Base-by-base conservation (phyloP, 1,140 invertebrate species). In the Telenomus remus region DNA sequence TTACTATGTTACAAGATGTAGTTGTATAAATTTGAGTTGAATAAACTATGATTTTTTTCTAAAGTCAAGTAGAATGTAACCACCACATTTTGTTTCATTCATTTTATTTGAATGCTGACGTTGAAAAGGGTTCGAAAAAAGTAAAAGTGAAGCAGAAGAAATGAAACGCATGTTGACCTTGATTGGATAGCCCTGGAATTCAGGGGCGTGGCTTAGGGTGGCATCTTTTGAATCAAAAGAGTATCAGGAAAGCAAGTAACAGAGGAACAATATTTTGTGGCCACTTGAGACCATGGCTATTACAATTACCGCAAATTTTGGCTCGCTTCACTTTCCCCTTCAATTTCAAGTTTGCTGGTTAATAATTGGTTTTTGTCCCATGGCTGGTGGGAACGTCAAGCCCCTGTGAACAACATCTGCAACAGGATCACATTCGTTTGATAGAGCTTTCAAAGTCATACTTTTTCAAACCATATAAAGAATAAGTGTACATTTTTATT, bases 171-270 rank as follows among this genome's bases (percentile, higher is more conserved):
- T 8, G 34, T 37, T 16, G 57, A 59, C 59, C 54, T 55, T 68
- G 48, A 14, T 59, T 54, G 34, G 49, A 35, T 59, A 43, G 42
- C 68, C 50, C 65, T 70, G 60, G 42, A 54, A 74, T 44, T 71
- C 80, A 85, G 81, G 84, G 86, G 86, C 85, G 86, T 88, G 85
- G 85, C 80, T 75, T 83, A 80, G 84, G 79, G 86, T 86, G 84
- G 84, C 85, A 88, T 87, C 85, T 88, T 87, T 84, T 73, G 82
- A 85, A 85, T 84, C 82, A 85, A 85, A 83, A 79, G 49, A 53
- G 42, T 82, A 88, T 61, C 84, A 88, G 86, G 85, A 78, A 68
- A 86, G 49, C 81, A 88, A 76, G 70, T 61, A 43, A 65, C 55
- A 64, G 66, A 74, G 81, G 81, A 88, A 81, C 79, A 51, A 47